Evolutionary conservation across 1,140 invertebrate genomes (phyloP), one percentile per base, ranked within the genome.

Genomic region (Probaryconus sp.): DNA sequence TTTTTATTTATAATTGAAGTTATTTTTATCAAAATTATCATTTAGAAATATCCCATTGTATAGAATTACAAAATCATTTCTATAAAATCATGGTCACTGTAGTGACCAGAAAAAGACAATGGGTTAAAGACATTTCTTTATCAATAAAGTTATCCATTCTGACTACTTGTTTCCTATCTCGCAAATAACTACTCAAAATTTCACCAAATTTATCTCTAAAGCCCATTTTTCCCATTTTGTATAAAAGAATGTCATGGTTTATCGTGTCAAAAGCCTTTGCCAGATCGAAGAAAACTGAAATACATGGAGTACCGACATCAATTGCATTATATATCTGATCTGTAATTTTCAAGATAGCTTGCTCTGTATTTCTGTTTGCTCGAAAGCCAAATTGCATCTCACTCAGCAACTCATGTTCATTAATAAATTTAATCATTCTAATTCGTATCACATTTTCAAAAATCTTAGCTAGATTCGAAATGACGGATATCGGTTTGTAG

Each of bases 201-300:
- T 48, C 18, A 31, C 2, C 17, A 13, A 5, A 1, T 18, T 31
- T 48, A 1, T 11, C 26, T 53, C 20, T 30, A 4, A 51, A 14
- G 14, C 43, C 58, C 6, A 1, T 11, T 6, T 17, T 16, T 2
- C 14, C 2, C 16, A 56, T 14, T 38, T 64, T 50, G 7, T 18
- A 16, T 2, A 64, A 13, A 18, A 50, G 11, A 0, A 53, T 14
- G 4, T 30, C 31, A 30, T 20, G 7, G 28, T 56, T 13, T 1
- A 40, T 24, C 9, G 26, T 64, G n/a, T 51, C 47, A 33, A 64
- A 33, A 1, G 60, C 60, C 7, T 53, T 64, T 5, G 33, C 47
- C 9, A 43, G 13, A 43, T 64, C 60, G 7, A 64, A n/a, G 20
- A 43, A 64, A 7, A 14, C 31, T n/a, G n/a, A n/a, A n/a, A n/a